These are phyloP conservation scores for Lepidochitona cinerea DNA, from an alignment of 2,888 invertebrate species.

Conservation along the genomic window DNA sequence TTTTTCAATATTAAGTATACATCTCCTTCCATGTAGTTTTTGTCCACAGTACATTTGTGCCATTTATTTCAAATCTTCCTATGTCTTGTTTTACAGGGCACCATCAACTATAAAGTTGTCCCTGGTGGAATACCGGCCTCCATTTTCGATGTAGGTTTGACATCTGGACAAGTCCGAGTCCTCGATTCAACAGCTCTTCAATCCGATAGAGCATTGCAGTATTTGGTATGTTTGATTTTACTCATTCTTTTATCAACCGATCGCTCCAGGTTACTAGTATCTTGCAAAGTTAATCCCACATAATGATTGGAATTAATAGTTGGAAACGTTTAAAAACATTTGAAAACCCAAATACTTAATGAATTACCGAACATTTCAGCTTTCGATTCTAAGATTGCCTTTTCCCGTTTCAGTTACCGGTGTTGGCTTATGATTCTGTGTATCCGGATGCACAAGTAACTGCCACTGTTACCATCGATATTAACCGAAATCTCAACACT, in stretches of 20 bases:
- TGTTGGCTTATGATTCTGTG: slow-evolving; percentile 54
- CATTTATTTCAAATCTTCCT: no score
- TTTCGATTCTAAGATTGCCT: neutral
- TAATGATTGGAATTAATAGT: no score
- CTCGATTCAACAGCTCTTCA: neutral
- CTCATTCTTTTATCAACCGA: no score
- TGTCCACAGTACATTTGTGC: no score
- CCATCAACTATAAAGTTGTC: slow-evolving; percentile 34
- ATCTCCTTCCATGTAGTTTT: neutral
- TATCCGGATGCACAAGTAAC: slow-evolving; percentile 46
- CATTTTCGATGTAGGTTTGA: slow-evolving; percentile 50
- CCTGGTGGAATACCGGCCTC: slow-evolving; percentile 47
- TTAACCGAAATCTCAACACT: slow-evolving; percentile 51
- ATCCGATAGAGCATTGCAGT: neutral
- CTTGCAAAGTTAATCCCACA: no score
- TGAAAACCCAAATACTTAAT: no score
- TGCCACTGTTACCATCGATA: slow-evolving; percentile 47
- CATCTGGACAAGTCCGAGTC: slow-evolving; percentile 33
- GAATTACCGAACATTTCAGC: no score
- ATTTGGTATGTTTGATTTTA: neutral
- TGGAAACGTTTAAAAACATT: no score
- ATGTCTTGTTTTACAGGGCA: slow-evolving; percentile 32
- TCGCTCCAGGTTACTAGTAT: no score
- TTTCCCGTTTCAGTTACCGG: slow-evolving; percentile 40
- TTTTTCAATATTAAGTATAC: neutral